phyloP scores from a whole-genome alignment of 2,797 vertebrate species.

The Rhyacichthys aspro region DNA sequence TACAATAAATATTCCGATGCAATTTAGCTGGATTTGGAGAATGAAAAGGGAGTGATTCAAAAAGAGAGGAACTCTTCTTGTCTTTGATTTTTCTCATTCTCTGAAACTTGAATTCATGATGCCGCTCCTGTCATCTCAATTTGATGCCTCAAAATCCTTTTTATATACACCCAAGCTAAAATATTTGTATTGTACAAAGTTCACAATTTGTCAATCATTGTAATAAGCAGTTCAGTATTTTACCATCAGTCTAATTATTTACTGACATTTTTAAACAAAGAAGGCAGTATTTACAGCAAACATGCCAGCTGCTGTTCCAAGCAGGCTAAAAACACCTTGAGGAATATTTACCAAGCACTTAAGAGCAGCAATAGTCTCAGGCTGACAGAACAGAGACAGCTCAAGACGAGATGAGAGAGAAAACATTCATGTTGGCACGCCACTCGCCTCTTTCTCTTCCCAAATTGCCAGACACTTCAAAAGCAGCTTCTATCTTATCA shows the following conservation, averaged over 20 bases:
- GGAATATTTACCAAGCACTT: constrained; percentile 66
- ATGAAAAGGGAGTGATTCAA: constrained; percentile 13
- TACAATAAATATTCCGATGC: background rate
- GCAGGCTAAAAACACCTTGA: constrained; percentile 61
- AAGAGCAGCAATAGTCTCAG: constrained; percentile 56
- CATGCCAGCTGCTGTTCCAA: constrained; percentile 43
- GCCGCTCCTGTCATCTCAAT: constrained; percentile 25
- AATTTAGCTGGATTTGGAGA: constrained; percentile 6
- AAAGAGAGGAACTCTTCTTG: constrained; percentile 1
- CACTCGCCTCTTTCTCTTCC: constrained; percentile 45
- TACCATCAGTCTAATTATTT: constrained; percentile 54
- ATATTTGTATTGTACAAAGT: constrained; percentile 24
- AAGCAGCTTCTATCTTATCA: constrained; percentile 51
- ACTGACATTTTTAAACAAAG: constrained; percentile 50
- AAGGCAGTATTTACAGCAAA: constrained; percentile 47
- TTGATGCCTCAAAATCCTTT: constrained; percentile 31
- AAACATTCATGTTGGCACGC: constrained; percentile 44
- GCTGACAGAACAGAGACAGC: constrained; percentile 58
- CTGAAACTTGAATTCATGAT: constrained; percentile 18
- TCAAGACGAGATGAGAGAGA: constrained; percentile 61
- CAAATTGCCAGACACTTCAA: constrained; percentile 50
- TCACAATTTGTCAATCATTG: constrained; percentile 53
- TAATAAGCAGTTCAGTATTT: constrained; percentile 44
- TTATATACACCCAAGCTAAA: constrained; percentile 16
- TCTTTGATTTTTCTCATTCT: constrained; percentile 21